Conservation (phyloP, 1,140 invertebrate species). For the Arion vulgaris region DNA sequence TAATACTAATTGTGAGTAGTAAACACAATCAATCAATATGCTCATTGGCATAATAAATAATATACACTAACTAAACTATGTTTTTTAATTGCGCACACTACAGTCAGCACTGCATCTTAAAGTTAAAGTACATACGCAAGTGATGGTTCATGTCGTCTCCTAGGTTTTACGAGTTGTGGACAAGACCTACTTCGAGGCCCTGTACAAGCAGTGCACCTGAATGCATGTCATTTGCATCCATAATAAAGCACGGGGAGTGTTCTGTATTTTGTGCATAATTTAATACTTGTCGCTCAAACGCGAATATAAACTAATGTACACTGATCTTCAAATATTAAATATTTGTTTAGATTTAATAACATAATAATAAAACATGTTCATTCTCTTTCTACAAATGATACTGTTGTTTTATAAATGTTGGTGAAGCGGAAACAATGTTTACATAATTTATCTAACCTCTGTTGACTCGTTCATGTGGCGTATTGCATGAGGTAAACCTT, state of each 20-base stretch:
- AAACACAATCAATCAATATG: neutral
- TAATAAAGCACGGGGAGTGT: constrained; percentile 6
- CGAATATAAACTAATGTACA: neutral
- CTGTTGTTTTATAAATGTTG: neutral
- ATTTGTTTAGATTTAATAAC: neutral
- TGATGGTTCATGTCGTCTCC: neutral
- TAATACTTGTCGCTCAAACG: neutral
- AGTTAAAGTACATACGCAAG: neutral
- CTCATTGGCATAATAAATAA: neutral
- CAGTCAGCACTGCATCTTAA: neutral
- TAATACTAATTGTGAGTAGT: neutral
- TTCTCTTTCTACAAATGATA: neutral
- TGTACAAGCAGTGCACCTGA: neutral
- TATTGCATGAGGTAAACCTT: constrained; percentile 6
- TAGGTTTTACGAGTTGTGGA: neutral
- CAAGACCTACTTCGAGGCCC: neutral
- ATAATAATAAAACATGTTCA: neutral
- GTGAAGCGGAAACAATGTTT: neutral
- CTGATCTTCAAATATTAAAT: neutral
- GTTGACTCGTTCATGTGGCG: neutral
- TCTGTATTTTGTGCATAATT: neutral
- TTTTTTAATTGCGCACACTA: neutral
- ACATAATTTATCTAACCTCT: constrained; percentile 1
- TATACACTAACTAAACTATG: neutral
- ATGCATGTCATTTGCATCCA: constrained; percentile 29